Evolutionary conservation across 1,140 invertebrate species (phyloP).

Genomic region (Chironomus striatipennis): DNA sequence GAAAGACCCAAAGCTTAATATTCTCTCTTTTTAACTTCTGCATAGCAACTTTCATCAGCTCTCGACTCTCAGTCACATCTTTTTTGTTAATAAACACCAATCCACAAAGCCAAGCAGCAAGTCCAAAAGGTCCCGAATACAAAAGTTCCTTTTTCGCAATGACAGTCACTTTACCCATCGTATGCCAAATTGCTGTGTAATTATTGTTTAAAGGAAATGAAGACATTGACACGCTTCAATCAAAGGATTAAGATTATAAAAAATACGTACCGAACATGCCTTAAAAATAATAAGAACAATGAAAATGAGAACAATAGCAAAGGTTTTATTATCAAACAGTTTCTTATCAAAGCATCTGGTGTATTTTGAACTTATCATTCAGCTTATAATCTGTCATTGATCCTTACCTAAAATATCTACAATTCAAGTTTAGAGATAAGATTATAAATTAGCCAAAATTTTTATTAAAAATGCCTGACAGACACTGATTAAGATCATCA

Average conservation of each 20-base stretch:
- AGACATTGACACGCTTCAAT: background rate
- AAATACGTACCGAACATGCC: conserved; percentile 58
- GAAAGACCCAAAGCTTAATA: conserved; percentile 57
- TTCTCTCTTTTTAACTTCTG: conserved; percentile 60
- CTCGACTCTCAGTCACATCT: conserved; percentile 68
- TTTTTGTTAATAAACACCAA: conserved; percentile 85
- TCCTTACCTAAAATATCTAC: background rate
- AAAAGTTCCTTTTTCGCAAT: conserved; percentile 84
- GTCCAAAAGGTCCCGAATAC: conserved; percentile 83
- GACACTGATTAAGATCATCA: too few species aligned
- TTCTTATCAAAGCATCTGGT: background rate
- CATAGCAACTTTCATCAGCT: conserved; percentile 67
- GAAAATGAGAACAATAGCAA: background rate
- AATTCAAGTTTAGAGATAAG: too few species aligned
- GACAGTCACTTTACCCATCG: conserved; percentile 73
- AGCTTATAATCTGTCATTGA: too few species aligned
- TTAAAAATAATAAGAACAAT: conserved; percentile 33
- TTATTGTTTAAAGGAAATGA: background rate
- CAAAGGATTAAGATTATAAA: background rate
- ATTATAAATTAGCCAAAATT: too few species aligned
- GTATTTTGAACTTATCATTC: too few species aligned
- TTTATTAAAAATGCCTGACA: too few species aligned
- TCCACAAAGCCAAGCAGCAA: conserved; percentile 79
- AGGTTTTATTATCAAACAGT: background rate
- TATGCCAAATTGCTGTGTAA: conserved; percentile 65